Evolutionary conservation across 2,113 vertebrate species (phyloP).

Genomic region (Clarias magur): DNA sequence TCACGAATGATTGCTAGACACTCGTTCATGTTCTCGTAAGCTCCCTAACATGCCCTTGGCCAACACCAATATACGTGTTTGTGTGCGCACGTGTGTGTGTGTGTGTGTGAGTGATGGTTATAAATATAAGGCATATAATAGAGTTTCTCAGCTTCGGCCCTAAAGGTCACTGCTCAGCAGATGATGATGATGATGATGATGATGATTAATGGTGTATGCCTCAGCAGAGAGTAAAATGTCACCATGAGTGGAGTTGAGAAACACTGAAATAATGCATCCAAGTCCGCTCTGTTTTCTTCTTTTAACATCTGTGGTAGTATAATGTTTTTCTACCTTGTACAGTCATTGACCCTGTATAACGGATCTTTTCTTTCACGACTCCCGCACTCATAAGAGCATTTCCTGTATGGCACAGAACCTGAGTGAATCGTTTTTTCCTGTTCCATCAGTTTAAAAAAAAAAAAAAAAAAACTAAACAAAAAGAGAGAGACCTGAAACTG

Average conservation of each 20-base stretch:
- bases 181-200: neutral
- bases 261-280: conserved; percentile 38
- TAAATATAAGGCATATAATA: conserved; percentile 28
- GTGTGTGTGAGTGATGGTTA: conserved; percentile 40
- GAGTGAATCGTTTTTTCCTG: conserved; percentile 44
- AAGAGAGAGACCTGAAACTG: conserved; percentile 65
- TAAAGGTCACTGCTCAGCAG: neutral
- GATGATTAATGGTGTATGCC: neutral
- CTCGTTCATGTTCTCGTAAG: conserved; percentile 36
- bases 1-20: conserved; percentile 45
- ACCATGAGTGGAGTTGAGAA: neutral
- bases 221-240: neutral
- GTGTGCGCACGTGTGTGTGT: conserved; percentile 40
- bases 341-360: conserved; percentile 59
- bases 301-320: conserved; percentile 43
- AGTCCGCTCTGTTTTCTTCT: conserved; percentile 36
- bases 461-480: conserved; percentile 23
- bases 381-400: conserved; percentile 6
- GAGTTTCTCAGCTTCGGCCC: conserved; percentile 1
- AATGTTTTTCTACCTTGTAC: conserved; percentile 53
- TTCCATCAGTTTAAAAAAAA: conserved; percentile 40
- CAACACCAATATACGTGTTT: conserved; percentile 29
- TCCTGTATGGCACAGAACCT: conserved; percentile 32
- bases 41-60: conserved; percentile 34
- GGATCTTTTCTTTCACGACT: conserved; percentile 16